Evolutionary conservation across 2,888 invertebrate genomes (phyloP), one percentile per base, ranked within the genome.

Genomic region (Iphiclides podalirius): DNA sequence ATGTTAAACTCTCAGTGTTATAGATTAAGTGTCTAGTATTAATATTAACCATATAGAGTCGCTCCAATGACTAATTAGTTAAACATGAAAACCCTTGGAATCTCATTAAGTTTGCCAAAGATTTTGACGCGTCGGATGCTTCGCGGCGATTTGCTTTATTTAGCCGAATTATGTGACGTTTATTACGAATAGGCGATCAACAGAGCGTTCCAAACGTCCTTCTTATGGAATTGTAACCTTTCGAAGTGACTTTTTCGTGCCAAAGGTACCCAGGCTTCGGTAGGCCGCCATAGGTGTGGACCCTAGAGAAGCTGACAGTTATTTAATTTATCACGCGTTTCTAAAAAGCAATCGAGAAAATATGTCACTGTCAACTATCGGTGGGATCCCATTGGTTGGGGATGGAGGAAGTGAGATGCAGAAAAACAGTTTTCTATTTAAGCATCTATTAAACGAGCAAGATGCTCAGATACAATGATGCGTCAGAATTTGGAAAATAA

Each of bases 11-110:
- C 31, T 49, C 33, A 14, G 41, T 42, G 48, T 48, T 15, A 16
- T 47, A 49, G 35, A 44, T 26, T 49, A 44, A 35, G 39, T 48
- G 3, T 35, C 31, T 38, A 47, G 26, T 41, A 33, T 40, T 26
- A 35, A 35, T 33, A 9, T 13, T 31, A 17, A 23, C 20, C n/a
- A 8, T 31, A 16, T 16, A 8, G 6, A 9, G 11, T 37, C n/a
- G 20, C n/a, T n/a, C 37, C 13, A 11, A 12, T 13, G 20, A 28
- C n/a, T 17, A 12, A 38, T n/a, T n/a, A n/a, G n/a, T n/a, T n/a
- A n/a, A n/a, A n/a, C n/a, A n/a, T n/a, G 4, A 20, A 20, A 20
- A 38, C 11, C 20, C 12, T 20, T 12, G 4, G 9, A 31, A 20
- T 43, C 34, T 38, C 12, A 17, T 39, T 43, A 23, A 2, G 31